phyloP scores from a whole-genome alignment of 2,888 invertebrate species.

The Heteromyza rotundicornis region DNA sequence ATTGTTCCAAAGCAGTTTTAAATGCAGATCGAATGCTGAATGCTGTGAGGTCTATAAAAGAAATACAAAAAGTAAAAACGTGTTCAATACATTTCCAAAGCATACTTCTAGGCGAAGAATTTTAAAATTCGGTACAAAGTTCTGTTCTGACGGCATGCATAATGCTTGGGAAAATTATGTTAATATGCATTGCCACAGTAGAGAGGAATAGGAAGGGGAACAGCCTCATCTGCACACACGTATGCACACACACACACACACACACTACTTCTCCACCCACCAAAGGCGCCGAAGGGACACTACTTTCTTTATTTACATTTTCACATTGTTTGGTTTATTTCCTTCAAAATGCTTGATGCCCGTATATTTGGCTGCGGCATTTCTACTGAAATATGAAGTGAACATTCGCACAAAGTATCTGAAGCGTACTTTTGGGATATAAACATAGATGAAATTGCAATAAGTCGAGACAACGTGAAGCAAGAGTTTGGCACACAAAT shows the following conservation, averaged over 20 bases:
- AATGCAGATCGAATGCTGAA: constrained; percentile 34
- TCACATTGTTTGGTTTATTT: constrained; percentile 51
- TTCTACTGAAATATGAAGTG: neutral
- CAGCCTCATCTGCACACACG: too few species aligned
- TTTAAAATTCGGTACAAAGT: constrained; percentile 4
- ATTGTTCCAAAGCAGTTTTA: constrained; percentile 14
- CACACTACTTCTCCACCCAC: too few species aligned
- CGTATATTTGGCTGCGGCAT: neutral
- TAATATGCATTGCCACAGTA: constrained; percentile 15
- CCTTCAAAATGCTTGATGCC: constrained; percentile 14
- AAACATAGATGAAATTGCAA: constrained; percentile 16
- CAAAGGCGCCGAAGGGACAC: constrained; percentile 22
- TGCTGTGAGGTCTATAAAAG: neutral
- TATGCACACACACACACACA: too few species aligned
- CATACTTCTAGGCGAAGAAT: too few species aligned
- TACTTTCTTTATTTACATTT: constrained; percentile 48
- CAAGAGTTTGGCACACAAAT: neutral
- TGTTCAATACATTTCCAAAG: too few species aligned
- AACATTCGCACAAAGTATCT: neutral
- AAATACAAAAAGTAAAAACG: too few species aligned
- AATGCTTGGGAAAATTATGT: constrained; percentile 18
- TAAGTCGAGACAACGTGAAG: neutral
- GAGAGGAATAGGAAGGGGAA: too few species aligned
- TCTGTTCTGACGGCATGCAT: constrained; percentile 16
- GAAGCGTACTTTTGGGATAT: constrained; percentile 17